Base-by-base conservation (phyloP, 2,113 vertebrate species). In the Anoura caudifer region DNA sequence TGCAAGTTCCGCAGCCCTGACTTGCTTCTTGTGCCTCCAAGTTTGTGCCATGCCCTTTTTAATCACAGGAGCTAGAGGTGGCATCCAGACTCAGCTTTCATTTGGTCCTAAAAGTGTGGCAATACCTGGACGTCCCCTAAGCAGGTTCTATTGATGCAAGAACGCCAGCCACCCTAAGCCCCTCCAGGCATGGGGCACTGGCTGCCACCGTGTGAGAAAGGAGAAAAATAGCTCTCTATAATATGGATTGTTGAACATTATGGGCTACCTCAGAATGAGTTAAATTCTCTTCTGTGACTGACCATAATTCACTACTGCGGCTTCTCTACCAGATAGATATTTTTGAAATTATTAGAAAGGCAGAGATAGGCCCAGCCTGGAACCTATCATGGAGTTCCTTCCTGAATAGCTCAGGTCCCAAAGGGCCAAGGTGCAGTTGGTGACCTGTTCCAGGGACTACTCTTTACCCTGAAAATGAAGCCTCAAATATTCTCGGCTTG, bases 171-270 rank as follows among this genome's bases (percentile, higher is more conserved):
- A 36, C 43, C 12, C 43, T 63, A 14, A 76, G 72, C 7, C 63
- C 65, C 12, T 76, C 54, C 1, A 0, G 1, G 2, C 1, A 0
- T 26, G 36, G 43, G 33, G 63, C 24, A 22, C 20, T 54, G n/a
- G 50, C 38, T 24, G 33, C 36, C 17, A 12, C 65, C 13, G 1
- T 31, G 45, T n/a, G 59, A 70, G 56, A 69, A 81, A 69, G 93
- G 75, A 94, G 94, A 93, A 93, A 97, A 95, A 95, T 33, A 33
- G 41, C 26, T 77, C 33, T 79, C 95, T 87, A 45, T 98, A 98
- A 98, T 96, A 98, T 45, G 96, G 97, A 69, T 91, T 97, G 89
- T 97, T 98, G 94, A 98, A 87, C 95, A 77, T 85, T 77, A 82
- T 87, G 94, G 86, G 96, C 87, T 85, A 87, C 91, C 67, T 95